Conservation (phyloP, 2,113 vertebrate genomes). For the Madoqua kirkii region DNA sequence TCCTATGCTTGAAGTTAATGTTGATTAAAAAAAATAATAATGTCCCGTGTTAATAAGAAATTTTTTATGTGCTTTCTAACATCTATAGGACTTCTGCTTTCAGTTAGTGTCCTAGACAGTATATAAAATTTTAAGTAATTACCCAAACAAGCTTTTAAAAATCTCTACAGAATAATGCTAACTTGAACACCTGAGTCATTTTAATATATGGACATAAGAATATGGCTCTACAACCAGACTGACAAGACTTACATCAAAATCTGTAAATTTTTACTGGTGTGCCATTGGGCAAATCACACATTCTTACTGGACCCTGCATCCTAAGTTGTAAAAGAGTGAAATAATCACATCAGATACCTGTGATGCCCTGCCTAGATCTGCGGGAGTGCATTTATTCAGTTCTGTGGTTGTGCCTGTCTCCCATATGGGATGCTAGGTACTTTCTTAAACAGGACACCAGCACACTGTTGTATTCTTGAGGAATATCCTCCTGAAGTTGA, state of each 20-base stretch:
- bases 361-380: neutral
- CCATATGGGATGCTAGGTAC: neutral
- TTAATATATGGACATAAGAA: neutral
- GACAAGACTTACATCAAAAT: neutral
- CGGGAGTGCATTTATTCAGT: neutral
- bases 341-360: neutral
- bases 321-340: neutral
- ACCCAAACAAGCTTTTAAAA: neutral
- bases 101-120: neutral
- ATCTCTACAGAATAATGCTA: neutral
- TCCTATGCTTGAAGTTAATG: neutral
- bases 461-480: neutral
- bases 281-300: rapidly evolving
- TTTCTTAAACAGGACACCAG: neutral
- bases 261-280: neutral
- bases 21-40: neutral
- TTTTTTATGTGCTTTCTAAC: neutral
- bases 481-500: neutral
- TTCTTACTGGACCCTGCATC: neutral
- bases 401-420: neutral
- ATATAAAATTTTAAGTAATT: neutral
- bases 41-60: neutral
- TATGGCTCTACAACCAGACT: neutral
- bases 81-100: neutral
- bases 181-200: neutral